Evolutionary conservation across 2,113 vertebrate genomes (phyloP).

Genomic region (Oreotrochilus melanogaster): DNA sequence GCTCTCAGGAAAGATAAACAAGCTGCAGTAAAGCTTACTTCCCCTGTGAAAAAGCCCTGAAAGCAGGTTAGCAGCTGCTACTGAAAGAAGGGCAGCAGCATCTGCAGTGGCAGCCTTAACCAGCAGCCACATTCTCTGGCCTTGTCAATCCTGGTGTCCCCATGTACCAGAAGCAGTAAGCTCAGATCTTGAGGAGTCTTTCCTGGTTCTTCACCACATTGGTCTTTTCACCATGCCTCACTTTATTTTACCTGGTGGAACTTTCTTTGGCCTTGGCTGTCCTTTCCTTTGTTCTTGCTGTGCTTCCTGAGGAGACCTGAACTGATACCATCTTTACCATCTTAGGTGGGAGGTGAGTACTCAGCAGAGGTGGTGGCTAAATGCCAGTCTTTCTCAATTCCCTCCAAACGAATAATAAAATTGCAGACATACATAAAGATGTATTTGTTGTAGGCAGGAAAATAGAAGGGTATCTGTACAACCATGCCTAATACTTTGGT

Average conservation of each 20-base stretch:
- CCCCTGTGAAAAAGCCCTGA: neutral
- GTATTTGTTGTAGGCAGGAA: constrained; percentile 22
- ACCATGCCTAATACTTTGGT: constrained; percentile 16
- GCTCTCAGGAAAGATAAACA: neutral
- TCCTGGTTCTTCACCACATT: neutral
- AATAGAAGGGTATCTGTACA: neutral
- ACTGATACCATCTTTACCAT: neutral
- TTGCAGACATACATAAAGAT: neutral
- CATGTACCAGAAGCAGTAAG: neutral
- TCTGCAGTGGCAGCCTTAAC: neutral
- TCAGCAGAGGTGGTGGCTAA: neutral
- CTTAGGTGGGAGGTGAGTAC: neutral
- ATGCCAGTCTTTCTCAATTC: neutral
- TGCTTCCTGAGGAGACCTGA: neutral
- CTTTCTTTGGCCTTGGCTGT: neutral
- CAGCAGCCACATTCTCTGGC: neutral
- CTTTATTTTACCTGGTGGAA: neutral
- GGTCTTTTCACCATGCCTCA: neutral
- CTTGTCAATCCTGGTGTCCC: accelerated
- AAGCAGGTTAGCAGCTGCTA: neutral
- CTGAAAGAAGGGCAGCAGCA: neutral
- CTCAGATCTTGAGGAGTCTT: neutral
- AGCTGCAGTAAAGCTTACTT: neutral
- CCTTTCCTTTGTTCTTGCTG: neutral
- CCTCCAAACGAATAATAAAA: constrained; percentile 29